phyloP scores from a whole-genome alignment of 2,797 vertebrate species.

The Echiichthys vipera region DNA sequence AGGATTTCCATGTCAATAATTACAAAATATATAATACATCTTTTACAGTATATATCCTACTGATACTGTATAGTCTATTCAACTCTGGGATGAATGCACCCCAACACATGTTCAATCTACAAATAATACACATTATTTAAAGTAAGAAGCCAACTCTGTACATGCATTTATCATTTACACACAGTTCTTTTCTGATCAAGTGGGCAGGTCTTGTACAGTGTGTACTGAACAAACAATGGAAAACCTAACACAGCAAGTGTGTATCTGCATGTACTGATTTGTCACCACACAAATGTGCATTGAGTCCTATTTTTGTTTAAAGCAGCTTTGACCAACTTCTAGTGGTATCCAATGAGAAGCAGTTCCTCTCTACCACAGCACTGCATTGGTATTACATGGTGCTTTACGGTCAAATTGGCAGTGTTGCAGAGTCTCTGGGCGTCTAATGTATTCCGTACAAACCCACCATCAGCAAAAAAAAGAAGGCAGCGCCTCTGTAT shows the following conservation, averaged over 20 bases:
- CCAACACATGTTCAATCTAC: constrained; percentile 49
- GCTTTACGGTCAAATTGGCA: constrained; percentile 71
- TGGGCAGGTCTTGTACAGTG: constrained; percentile 8
- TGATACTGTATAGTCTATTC: constrained; percentile 43
- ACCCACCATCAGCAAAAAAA: constrained; percentile 39
- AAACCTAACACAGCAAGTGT: constrained; percentile 31
- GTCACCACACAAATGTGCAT: constrained; percentile 38
- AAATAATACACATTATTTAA: constrained; percentile 63
- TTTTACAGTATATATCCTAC: constrained; percentile 44
- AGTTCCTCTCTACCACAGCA: constrained; percentile 15
- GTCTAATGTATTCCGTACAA: constrained; percentile 43
- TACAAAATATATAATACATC: constrained; percentile 76
- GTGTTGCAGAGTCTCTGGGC: constrained; percentile 59
- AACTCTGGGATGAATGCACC: constrained; percentile 41
- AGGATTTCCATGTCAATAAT: constrained; percentile 56
- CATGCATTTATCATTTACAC: constrained; percentile 42
- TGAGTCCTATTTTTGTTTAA: constrained; percentile 19
- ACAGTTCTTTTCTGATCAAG: constrained; percentile 23
- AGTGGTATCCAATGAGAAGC: constrained; percentile 10
- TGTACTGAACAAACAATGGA: constrained; percentile 31
- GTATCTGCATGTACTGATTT: constrained; percentile 32
- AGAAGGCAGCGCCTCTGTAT: constrained; percentile 20
- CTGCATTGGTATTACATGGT: constrained; percentile 38
- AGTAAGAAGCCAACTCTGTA: constrained; percentile 56
- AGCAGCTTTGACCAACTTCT: constrained; percentile 16